phyloP scores from a whole-genome alignment of 2,797 vertebrate genomes.

The Hyperoplus lanceolatus region DNA sequence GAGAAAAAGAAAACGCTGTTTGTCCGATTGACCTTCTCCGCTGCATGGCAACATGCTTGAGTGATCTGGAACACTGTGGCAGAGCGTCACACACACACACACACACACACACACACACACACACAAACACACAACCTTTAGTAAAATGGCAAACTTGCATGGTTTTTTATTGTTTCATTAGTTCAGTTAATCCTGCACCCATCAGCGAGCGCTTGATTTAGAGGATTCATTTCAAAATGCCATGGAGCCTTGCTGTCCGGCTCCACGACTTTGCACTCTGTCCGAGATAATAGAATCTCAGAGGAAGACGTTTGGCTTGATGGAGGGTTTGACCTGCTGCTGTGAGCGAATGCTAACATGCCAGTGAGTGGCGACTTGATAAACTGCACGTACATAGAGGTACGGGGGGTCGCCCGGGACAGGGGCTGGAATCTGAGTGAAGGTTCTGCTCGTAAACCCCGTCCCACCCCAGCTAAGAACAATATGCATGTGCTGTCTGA shows the following conservation, averaged over 20 bases:
- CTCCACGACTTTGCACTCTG: constrained; percentile 13
- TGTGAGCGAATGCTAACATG: constrained; percentile 45
- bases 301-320: constrained; percentile 37
- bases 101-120: not conserved
- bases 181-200: constrained; percentile 68
- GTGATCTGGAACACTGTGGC: constrained; percentile 65
- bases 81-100: constrained; percentile 29
- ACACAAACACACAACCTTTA: constrained; percentile 65
- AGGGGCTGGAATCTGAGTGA: constrained; percentile 63
- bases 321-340: constrained; percentile 53
- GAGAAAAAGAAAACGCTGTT: constrained; percentile 39
- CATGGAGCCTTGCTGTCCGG: constrained; percentile 44
- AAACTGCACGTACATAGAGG: constrained; percentile 69
- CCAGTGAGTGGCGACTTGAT: constrained; percentile 39
- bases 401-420: constrained; percentile 41
- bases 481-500: constrained; percentile 66
- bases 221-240: constrained; percentile 77
- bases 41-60: constrained; percentile 79
- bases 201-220: constrained; percentile 75
- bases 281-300: constrained; percentile 52
- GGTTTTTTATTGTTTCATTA: constrained; percentile 74
- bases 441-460: constrained; percentile 35
- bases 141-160: constrained; percentile 66
- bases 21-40: constrained; percentile 69
- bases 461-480: constrained; percentile 56